Evolutionary conservation across 2,888 invertebrate species (phyloP), one percentile per base, ranked within the genome.

Genomic region (Agonopterix alstromeriana): DNA sequence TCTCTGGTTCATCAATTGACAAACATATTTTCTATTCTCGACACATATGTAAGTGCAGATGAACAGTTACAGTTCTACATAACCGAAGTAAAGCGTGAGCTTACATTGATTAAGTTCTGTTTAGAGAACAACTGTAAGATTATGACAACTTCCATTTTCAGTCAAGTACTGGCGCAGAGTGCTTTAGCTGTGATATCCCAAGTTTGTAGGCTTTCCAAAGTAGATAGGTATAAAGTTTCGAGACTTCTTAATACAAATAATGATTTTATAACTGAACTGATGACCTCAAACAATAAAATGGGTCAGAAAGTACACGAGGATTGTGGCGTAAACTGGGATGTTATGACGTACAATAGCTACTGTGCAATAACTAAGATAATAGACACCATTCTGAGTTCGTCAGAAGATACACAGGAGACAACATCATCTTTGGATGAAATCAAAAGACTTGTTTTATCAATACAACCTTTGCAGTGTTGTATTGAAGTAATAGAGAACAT

Each of bases 401-500:
- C 76, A 36, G 76, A 78, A 52, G 72, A 70, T 49, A 61, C 73
- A 11, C 81, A 83, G 46, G 77, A 82, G 35, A 77, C 85, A 40
- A 73, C 72, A 7, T 67, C 75, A n/a, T 76, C 82, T 1, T 67
- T 90, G 51, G 88, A 90, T 46, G 85, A 88, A 54, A 73, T 89
- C 8, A 88, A 85, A 69, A 72, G 84, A 3, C 74, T 89, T 44
- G 69, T 90, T n/a, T 65, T 89, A 45, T 79, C 82, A 36, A 80
- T 90, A 45, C 79, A 83, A 53, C 89, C 90, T 12, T 53, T 84
- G 40, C 73, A 77, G 52, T 79, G 80, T 56, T 90, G 90, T 60
- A 71, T 91, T 46, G 93, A 94, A 79, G 85, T 93, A 0, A 87
- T 95, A 48, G 93, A 94, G 72, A 92, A 94, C 71, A 90, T 95